These are phyloP conservation scores for Lymantria dispar DNA, from an alignment of 2,888 invertebrate species.

Conservation along the genomic window DNA sequence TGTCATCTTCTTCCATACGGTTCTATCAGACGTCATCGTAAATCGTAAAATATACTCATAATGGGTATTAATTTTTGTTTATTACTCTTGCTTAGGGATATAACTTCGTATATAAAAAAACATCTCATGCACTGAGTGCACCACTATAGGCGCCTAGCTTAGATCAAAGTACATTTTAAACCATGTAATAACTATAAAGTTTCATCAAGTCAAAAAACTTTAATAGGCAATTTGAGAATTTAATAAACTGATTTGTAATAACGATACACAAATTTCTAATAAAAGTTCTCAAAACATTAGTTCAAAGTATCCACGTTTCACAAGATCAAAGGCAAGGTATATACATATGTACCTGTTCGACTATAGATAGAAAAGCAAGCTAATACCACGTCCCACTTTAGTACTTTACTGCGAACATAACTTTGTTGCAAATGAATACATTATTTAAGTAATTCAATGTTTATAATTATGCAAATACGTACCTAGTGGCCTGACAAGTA, in stretches of 20 bases:
- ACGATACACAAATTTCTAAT: not conserved
- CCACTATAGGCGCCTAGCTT: too few species aligned
- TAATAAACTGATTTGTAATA: not conserved
- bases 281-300: constrained; percentile 11
- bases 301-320: constrained; percentile 15
- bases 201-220: too few species aligned
- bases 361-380: constrained; percentile 2
- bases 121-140: too few species aligned
- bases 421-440: constrained; percentile 33
- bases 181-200: too few species aligned
- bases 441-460: constrained; percentile 28
- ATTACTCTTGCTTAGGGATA: too few species aligned
- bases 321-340: constrained; percentile 18
- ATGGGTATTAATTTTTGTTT: too few species aligned
- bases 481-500: constrained; percentile 19
- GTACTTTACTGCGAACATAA: constrained; percentile 6
- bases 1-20: too few species aligned
- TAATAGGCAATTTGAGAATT: not conserved
- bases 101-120: too few species aligned
- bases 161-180: too few species aligned
- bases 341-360: too few species aligned
- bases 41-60: too few species aligned
- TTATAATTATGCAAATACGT: constrained; percentile 38
- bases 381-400: constrained; percentile 18
- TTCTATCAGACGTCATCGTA: too few species aligned